Conservation (phyloP, 1,140 invertebrate species). For the Linepithema humile region DNA sequence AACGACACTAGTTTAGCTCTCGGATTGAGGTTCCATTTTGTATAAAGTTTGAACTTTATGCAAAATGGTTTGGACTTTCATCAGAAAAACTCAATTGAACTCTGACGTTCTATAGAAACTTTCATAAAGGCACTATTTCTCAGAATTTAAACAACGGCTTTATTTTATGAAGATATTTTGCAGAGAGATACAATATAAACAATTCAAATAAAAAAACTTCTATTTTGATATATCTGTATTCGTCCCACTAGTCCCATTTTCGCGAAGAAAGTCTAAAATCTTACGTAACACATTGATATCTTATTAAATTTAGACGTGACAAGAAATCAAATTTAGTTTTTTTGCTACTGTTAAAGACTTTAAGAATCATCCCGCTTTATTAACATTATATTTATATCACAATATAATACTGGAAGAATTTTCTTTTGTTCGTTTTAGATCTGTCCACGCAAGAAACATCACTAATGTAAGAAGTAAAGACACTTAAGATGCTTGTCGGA, state of each 20-base stretch:
- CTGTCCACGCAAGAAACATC: background rate
- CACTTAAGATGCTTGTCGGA: conserved; percentile 8
- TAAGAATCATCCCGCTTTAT: background rate
- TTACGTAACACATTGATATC: conserved; percentile 1
- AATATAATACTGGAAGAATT: conserved; percentile 7
- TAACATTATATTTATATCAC: too few species aligned
- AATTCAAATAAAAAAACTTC: background rate
- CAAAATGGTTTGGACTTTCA: background rate
- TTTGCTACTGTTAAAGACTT: conserved; percentile 1
- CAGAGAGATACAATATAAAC: background rate
- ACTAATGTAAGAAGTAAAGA: conserved; percentile 6
- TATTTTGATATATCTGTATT: background rate
- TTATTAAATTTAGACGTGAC: background rate
- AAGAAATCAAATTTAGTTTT: conserved; percentile 17
- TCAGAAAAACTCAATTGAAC: conserved; percentile 2
- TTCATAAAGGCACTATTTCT: background rate
- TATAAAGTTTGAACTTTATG: conserved; percentile 7
- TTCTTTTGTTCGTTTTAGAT: background rate
- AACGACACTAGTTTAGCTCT: conserved; percentile 26
- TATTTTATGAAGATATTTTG: conserved; percentile 11
- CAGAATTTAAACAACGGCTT: background rate
- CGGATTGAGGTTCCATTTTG: background rate
- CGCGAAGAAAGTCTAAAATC: background rate
- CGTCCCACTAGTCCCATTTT: background rate
- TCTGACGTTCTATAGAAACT: background rate